A percentile compares a stretch with the other conserved stretches of the same genome.
phyloP scores from a whole-genome alignment of 2,888 invertebrate species.

The Epinotia ramella region DNA sequence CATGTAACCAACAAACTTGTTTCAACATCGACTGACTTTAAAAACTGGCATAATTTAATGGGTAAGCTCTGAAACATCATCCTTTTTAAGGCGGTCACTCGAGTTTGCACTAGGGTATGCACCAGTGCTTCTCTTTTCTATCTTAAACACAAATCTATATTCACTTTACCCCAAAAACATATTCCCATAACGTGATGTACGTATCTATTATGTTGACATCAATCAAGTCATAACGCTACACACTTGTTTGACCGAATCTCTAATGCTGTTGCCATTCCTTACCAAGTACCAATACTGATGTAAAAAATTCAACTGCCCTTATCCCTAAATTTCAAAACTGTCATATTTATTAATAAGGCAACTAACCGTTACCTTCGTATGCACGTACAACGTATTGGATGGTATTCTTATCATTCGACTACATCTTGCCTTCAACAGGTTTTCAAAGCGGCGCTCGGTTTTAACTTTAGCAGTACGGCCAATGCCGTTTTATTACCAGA shows the following conservation, averaged over 20 bases:
- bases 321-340: background rate
- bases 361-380: background rate
- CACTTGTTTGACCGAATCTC: background rate
- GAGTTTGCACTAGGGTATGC: background rate
- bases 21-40: constrained; percentile 15
- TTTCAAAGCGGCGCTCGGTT: background rate
- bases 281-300: background rate
- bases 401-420: background rate
- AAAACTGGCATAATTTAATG: constrained; percentile 19
- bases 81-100: background rate
- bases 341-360: background rate
- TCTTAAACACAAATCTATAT: background rate
- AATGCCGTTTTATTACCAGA: constrained; percentile 37
- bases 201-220: background rate
- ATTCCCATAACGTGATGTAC: background rate
- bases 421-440: constrained; percentile 3
- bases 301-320: background rate
- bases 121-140: background rate
- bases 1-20: constrained; percentile 38
- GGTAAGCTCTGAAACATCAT: constrained; percentile 11
- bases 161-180: background rate
- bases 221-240: background rate
- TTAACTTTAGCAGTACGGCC: background rate
- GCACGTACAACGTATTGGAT: background rate
- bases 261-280: background rate